phyloP scores from a whole-genome alignment of 2,888 invertebrate genomes.

The Phaedon cochleariae region DNA sequence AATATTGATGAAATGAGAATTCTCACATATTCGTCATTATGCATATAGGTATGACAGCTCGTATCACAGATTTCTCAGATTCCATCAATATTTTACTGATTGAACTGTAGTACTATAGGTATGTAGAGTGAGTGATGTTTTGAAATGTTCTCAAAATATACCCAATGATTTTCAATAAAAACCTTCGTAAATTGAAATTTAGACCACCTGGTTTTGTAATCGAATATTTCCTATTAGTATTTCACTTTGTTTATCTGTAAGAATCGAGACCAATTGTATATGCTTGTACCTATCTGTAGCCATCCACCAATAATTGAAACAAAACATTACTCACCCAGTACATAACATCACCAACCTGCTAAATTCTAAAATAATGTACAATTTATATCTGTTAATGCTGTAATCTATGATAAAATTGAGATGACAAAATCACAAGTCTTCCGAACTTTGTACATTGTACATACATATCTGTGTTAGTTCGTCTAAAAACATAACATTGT shows the following conservation, averaged over 20 bases:
- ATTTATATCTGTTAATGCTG: not conserved
- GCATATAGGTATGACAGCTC: too few species aligned
- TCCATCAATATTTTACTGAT: not conserved
- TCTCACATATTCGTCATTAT: too few species aligned
- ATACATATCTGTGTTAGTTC: slow-evolving; percentile 22
- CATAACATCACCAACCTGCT: slow-evolving; percentile 13
- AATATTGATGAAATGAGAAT: not conserved
- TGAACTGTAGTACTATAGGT: not conserved
- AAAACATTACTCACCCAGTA: not conserved
- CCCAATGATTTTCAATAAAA: too few species aligned
- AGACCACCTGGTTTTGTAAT: too few species aligned
- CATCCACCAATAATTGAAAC: too few species aligned
- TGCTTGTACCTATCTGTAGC: too few species aligned
- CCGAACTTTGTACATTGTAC: slow-evolving; percentile 46
- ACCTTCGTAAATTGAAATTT: too few species aligned
- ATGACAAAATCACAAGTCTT: slow-evolving; percentile 57
- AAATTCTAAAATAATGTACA: slow-evolving; percentile 29
- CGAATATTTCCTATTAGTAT: too few species aligned
- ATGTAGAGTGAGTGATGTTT: not conserved
- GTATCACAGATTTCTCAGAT: too few species aligned
- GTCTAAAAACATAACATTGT: slow-evolving; percentile 25
- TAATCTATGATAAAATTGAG: slow-evolving; percentile 7
- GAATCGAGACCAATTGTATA: too few species aligned
- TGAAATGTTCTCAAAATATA: not conserved
- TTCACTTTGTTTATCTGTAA: too few species aligned